phyloP scores from a whole-genome alignment of 2,888 invertebrate genomes.

The Rotaria sp. region DNA sequence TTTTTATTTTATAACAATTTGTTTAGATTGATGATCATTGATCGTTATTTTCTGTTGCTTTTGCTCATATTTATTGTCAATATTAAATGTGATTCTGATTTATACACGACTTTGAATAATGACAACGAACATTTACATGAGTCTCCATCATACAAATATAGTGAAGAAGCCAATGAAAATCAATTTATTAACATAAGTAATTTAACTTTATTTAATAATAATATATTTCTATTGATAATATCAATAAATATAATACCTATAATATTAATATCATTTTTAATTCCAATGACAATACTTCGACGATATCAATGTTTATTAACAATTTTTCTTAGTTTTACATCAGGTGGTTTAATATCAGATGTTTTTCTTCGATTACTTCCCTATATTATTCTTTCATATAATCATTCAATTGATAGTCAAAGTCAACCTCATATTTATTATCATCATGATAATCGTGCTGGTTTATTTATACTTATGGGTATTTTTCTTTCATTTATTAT shows the following conservation, averaged over 20 bases:
- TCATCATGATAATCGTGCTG: neutral
- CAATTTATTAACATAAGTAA: neutral
- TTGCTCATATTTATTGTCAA: neutral
- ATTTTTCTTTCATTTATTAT: neutral
- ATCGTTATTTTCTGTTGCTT: neutral
- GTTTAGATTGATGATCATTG: neutral
- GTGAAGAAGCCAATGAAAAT: neutral
- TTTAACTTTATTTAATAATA: neutral
- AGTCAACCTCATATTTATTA: neutral
- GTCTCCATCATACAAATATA: neutral
- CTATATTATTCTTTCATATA: neutral
- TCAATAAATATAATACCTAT: neutral
- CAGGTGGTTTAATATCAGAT: neutral
- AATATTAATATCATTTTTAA: neutral
- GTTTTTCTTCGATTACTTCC: neutral
- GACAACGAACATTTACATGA: neutral
- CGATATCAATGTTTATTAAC: neutral
- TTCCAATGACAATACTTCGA: neutral
- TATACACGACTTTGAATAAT: neutral
- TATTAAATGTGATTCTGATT: neutral
- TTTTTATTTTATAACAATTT: neutral
- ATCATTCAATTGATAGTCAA: neutral
- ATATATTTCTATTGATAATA: neutral
- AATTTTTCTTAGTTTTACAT: neutral
- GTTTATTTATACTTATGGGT: neutral